Evolutionary conservation across 35 echinoderm and acorn worm genomes (phyloP).

Genomic region (Heliocidaris tuberculata): DNA sequence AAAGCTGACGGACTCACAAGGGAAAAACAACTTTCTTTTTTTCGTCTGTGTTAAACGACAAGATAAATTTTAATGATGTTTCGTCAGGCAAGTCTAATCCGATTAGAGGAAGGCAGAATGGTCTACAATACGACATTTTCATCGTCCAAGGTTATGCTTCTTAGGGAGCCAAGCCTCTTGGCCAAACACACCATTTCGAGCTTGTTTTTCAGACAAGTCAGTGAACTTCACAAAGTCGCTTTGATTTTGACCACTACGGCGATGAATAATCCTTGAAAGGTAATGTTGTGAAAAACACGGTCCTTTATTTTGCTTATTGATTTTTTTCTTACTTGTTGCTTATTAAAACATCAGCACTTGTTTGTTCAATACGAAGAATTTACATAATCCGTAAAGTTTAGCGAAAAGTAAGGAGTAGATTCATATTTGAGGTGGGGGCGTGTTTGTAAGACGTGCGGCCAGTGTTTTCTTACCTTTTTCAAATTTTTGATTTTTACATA

Average conservation of each 20-base stretch:
- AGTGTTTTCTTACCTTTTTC: neutral
- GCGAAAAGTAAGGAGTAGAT: neutral
- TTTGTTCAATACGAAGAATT: neutral
- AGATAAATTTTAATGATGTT: neutral
- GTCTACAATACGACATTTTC: neutral
- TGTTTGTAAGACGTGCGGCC: neutral
- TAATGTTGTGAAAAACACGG: neutral
- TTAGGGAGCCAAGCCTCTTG: neutral
- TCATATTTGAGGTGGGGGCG: neutral
- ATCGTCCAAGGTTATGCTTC: neutral
- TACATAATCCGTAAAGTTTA: neutral
- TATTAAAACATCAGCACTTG: neutral
- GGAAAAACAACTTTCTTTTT: too few species aligned
- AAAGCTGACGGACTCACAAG: too few species aligned
- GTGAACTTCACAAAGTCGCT: neutral
- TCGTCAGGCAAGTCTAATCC: neutral
- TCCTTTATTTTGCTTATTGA: neutral
- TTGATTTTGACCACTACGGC: neutral
- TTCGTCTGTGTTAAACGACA: neutral
- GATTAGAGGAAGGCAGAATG: neutral
- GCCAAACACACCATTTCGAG: neutral
- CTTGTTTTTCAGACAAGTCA: neutral
- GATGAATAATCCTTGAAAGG: neutral
- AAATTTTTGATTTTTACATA: neutral
- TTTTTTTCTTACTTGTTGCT: neutral